Evolutionary conservation across 1,140 invertebrate species (phyloP), one percentile per base, ranked within the genome.

Genomic region (Lucilia cuprina): DNA sequence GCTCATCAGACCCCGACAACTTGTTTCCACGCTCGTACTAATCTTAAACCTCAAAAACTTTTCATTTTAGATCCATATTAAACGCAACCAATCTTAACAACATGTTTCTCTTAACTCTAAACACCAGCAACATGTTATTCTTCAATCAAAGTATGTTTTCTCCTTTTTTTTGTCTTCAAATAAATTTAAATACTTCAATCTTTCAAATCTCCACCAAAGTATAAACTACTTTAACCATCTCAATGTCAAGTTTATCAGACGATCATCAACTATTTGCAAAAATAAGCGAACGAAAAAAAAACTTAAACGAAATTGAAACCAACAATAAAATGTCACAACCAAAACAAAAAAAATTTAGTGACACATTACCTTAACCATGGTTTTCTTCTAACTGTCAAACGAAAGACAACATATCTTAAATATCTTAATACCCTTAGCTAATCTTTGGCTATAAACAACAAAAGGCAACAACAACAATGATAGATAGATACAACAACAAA

Each of bases 391-490:
- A 70, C 65, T 70, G 65, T 25, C 65, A 70, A 30, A 70, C 65
- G 10, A n/a, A 21, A 70, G 65, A 70, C 65, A 70, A 70, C n/a
- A 70, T 70, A 70, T 70, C 65, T 70, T 70, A 70, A 70, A 70
- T 70, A 70, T 70, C 65, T 70, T 70, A 70, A 70, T 70, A 70
- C 65, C 65, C 65, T 70, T 19, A 21, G 65, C 65, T 70, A 70
- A 70, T 70, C 65, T 70, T 70, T 70, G 21, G n/a, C 55, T 60
- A n/a, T 60, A 60, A 60, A 60, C 55, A 60, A 60, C 14, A 60
- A 60, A 60, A 60, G 17, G 13, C 4, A 70, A 55, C 25, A 30
- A 30, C 25, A 30, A 30, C 25, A 30, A 30, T 30, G 25, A 30
- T 30, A 30, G 25, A 30, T 30, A 30, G 25, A 30, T 30, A 70